Evolutionary conservation across 1,140 invertebrate species (phyloP), one percentile per base, ranked within the genome.

Genomic region (Neelides sp.): DNA sequence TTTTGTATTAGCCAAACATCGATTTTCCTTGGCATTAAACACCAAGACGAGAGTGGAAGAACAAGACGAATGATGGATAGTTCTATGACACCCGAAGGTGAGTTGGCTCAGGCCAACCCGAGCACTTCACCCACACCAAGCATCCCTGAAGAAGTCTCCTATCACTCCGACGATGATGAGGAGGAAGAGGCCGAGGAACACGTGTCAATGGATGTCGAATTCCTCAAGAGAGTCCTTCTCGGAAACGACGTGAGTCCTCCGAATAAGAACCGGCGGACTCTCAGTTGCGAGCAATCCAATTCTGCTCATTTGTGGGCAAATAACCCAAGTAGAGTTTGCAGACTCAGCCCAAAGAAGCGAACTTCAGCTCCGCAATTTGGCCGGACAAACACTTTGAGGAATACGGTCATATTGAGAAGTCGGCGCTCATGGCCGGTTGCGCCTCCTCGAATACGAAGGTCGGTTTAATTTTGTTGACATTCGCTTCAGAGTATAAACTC

Each of bases 351-450:
- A n/a, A 20, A 41, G 23, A 57, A 57, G 32, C 30, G 55, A 10
- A 57, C 55, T 2, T 50, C 47, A 5, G 55, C 55, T 3, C 55
- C 55, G 20, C 55, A 57, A 39, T 57, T 57, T 43, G 51, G 55
- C 1, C 3, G 49, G 10, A 51, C 48, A 8, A 55, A 51, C 26
- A 55, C 44, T 7, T 13, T 55, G 3, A 50, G 44, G 27, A 51
- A 55, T 26, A 48, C 47, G 0, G 30, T 57, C 28, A 35, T 53
- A 1, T 32, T 57, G 3, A 42, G 55, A 26, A 50, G 50, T 34
- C n/a, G 55, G 19, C 24, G 50, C 12, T 57, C 50, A 2, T 53
- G 55, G 55, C 55, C 55, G 5, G 51, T 53, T 4, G 55, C 55
- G 1, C 55, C 55, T 22, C 26, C 34, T 24, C 43, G 50, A 39